A percentile compares a stretch with the other conserved stretches of the same genome.
Conservation (phyloP, 2,797 vertebrate genomes). For the Oceanodroma leucorhoa region DNA sequence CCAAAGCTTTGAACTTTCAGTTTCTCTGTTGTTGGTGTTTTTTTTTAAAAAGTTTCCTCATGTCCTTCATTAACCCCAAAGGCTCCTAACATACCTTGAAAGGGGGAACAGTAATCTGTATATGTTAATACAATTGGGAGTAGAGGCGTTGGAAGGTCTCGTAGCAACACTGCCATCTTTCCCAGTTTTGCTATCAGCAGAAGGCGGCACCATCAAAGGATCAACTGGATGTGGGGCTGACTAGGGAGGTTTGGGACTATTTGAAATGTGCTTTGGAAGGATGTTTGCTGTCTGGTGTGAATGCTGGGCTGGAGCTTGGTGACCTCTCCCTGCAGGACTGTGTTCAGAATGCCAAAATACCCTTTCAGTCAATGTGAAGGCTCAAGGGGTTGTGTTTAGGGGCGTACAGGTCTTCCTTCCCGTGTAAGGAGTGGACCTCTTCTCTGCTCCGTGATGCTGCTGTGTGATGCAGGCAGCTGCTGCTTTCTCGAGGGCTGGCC, state of each 20-base stretch:
- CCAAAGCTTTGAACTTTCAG: neutral
- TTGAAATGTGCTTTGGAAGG: neutral
- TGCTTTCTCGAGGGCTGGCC: neutral
- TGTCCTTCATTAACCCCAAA: neutral
- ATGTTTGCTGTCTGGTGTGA: rapidly evolving
- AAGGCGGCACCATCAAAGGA: neutral
- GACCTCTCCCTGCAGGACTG: neutral
- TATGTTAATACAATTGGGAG: neutral
- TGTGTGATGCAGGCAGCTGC: neutral
- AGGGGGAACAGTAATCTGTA: neutral
- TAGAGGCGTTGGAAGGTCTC: neutral
- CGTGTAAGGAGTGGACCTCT: rapidly evolving
- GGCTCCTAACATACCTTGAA: neutral
- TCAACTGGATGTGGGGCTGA: neutral
- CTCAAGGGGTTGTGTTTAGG: neutral
- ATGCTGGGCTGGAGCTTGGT: neutral
- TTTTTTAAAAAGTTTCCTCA: neutral
- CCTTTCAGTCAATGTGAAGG: neutral
- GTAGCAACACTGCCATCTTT: neutral
- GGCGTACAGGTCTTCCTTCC: rapidly evolving
- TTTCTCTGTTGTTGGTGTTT: neutral
- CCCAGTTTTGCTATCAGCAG: neutral
- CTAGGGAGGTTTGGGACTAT: neutral
- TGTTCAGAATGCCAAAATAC: neutral
- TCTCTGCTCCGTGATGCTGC: neutral